Base-by-base conservation (phyloP, 2,797 vertebrate genomes). In the Aulostomus chinensis region DNA sequence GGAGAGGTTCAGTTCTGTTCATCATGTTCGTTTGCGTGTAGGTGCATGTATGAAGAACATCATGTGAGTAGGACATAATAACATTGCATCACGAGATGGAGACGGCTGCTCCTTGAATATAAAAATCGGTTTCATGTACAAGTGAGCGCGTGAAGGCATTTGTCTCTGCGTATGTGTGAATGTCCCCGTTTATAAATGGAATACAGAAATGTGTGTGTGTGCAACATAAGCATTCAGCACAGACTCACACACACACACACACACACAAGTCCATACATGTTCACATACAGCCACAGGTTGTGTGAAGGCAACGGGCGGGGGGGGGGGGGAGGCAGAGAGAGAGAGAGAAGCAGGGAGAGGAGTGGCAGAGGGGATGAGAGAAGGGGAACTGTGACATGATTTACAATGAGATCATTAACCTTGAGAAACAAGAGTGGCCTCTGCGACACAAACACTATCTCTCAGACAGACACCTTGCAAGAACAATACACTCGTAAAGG, bases 341-440 rank as follows among this genome's bases (percentile, higher is more conserved):
- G 29, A 45, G 52, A 60, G 54, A 32, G 41, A 40, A 45, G 37
- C 33, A 35, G 51, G 14, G 51, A 48, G 49, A 66, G 47, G 53
- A 12, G 56, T 34, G 13, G 22, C 15, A 16, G 26, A 25, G 35
- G 16, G 46, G 40, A 39, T 16, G 42, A 49, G 22, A 35, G 24
- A 25, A 32, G 48, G 50, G 51, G 2, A 47, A 60, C 85, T 88
- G 89, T 87, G 89, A 86, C 78, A 73, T 86, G 91, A 82, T 90
- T 91, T 87, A 87, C 84, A 91, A 92, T 86, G 81, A 88, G 84
- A 86, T 91, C 89, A 90, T 91, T 91, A 92, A 90, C 89, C 89
- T 92, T 91, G 89, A 82, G 78, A 78, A 82, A 68, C 51, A 70
- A 22, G 68, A 78, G 63, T 45, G 48, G 83, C 74, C 61, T 59